phyloP scores from a whole-genome alignment of 92 coral and sea anemone genomes.

The Phymanthus crucifer region DNA sequence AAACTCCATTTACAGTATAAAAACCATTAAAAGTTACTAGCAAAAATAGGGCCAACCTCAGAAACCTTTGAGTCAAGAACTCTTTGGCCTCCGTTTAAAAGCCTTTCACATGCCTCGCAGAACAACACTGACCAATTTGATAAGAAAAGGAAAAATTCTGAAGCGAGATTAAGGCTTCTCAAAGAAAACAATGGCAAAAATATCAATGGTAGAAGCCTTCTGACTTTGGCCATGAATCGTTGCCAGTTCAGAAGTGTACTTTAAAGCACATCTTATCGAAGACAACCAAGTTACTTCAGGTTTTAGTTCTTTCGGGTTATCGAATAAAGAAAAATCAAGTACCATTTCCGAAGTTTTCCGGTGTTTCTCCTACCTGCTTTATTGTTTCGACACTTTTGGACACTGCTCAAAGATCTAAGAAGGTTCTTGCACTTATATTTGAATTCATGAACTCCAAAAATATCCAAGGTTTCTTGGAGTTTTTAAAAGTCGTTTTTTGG shows the following conservation, averaged over 20 bases:
- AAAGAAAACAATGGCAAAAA: constrained; percentile 24
- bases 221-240: constrained; percentile 12
- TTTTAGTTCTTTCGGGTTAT: constrained; percentile 25
- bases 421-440: constrained; percentile 12
- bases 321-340: constrained; percentile 39
- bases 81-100: constrained; percentile 11
- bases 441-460: constrained; percentile 10
- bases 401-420: constrained; percentile 31
- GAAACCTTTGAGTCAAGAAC: constrained; percentile 19
- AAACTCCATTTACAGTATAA: constrained; percentile 17
- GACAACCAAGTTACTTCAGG: constrained; percentile 30
- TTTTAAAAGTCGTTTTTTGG: constrained; percentile 13
- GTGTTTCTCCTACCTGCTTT: constrained; percentile 15
- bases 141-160: constrained; percentile 29
- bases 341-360: constrained; percentile 24
- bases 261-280: constrained; percentile 29
- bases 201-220: constrained; percentile 23
- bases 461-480: constrained; percentile 7
- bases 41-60: constrained; percentile 17
- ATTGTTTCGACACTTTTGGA: constrained; percentile 26
- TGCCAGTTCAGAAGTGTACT: neutral
- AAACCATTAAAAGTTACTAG: constrained; percentile 14
- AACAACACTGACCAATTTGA: constrained; percentile 25
- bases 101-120: constrained; percentile 25
- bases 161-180: constrained; percentile 29